Percentiles rank a stretch among this genome's conserved stretches.
These are phyloP conservation scores for Lepidurus couesii DNA, from an alignment of 1,140 invertebrate genomes.

Conservation along the genomic window DNA sequence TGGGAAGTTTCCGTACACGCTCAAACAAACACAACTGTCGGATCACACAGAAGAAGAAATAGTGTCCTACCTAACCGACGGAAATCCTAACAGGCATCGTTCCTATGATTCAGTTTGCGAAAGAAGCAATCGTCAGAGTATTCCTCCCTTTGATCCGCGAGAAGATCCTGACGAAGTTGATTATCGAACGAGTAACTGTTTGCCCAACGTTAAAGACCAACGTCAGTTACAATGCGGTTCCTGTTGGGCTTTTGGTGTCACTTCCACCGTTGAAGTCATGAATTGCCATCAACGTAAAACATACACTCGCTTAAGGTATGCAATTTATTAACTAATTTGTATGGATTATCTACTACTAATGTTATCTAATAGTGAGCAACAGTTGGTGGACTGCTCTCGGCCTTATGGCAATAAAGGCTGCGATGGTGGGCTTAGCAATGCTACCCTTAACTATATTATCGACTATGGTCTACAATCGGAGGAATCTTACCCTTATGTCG, in stretches of 20 bases:
- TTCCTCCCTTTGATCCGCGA: not conserved
- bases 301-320: slow-evolving; percentile 24
- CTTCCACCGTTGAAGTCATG: slow-evolving; percentile 23
- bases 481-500: slow-evolving; percentile 35
- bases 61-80: not conserved
- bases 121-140: not conserved
- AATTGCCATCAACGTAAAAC: slow-evolving; percentile 18
- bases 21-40: not conserved
- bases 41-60: not conserved
- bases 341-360: not conserved
- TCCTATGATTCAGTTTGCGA: not conserved
- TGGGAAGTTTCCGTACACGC: not conserved
- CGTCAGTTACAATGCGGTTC: slow-evolving; percentile 28
- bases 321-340: not conserved
- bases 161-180: not conserved
- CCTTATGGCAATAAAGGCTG: slow-evolving; percentile 10
- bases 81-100: not conserved
- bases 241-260: slow-evolving; percentile 32
- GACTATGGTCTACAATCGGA: not conserved
- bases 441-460: slow-evolving; percentile 24
- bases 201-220: slow-evolving; percentile 27
- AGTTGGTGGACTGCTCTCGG: slow-evolving; percentile 32
- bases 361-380: slow-evolving; percentile 32
- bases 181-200: slow-evolving; percentile 25
- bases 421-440: slow-evolving; percentile 26